phyloP scores from a whole-genome alignment of 2,888 invertebrate species.

The Syritta pipiens region DNA sequence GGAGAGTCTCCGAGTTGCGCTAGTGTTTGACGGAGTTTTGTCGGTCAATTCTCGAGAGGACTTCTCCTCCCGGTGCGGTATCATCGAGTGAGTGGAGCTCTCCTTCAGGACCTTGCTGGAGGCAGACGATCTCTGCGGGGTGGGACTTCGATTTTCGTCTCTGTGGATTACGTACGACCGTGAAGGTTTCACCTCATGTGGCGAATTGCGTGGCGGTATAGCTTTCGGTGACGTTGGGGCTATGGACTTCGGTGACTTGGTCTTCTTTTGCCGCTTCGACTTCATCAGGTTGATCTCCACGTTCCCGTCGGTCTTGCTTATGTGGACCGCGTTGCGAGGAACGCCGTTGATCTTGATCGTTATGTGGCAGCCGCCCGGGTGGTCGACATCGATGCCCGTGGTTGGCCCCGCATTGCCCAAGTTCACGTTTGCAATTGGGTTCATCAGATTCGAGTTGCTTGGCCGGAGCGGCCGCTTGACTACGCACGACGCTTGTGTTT shows the following conservation, averaged over 20 bases:
- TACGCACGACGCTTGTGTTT: too few species aligned
- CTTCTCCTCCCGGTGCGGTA: constrained; percentile 30
- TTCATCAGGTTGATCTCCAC: not conserved
- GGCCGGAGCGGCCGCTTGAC: too few species aligned
- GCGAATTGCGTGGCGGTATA: too few species aligned
- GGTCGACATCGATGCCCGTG: not conserved
- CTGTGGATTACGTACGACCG: constrained; percentile 28
- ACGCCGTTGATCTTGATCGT: constrained; percentile 46
- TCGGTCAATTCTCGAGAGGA: not conserved
- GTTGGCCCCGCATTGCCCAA: not conserved
- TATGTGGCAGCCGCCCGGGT: constrained; percentile 15
- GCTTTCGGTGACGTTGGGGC: not conserved
- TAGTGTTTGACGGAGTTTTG: not conserved
- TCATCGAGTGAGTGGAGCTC: constrained; percentile 36
- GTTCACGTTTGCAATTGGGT: too few species aligned
- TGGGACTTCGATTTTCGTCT: not conserved
- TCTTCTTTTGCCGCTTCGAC: not conserved
- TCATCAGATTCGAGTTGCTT: too few species aligned
- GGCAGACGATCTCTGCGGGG: not conserved
- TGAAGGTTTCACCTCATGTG: constrained; percentile 7
- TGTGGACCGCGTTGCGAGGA: constrained; percentile 13
- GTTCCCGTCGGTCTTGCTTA: constrained; percentile 1
- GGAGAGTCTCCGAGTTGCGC: not conserved
- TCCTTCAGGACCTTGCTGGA: not conserved
- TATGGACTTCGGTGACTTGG: not conserved